Base-by-base conservation (phyloP, 2,113 vertebrate genomes). In the Pteronura brasiliensis region DNA sequence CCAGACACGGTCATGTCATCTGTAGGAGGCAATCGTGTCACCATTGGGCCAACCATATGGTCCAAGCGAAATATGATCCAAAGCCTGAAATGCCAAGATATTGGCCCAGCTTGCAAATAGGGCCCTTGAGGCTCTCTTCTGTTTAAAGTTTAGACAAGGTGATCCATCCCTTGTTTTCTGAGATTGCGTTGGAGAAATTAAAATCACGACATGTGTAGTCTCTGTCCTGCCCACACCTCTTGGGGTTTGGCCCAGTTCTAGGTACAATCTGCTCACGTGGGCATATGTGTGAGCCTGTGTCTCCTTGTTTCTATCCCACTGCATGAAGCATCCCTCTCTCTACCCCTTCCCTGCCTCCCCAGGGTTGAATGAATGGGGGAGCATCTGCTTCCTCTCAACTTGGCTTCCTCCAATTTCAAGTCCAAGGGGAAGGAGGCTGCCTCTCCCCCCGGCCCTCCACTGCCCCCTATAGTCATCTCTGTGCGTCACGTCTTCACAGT, bases 41-140 rank as follows among this genome's bases (percentile, higher is more conserved):
- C 34, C n/a, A 2, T n/a, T 6, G 36, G 0, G 23, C 84, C 55
- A 21, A 20, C 1, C 1, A 7, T 5, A 4, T 3, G 13, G 71
- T 11, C 57, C 34, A 25, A 7, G 49, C 29, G 1, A 39, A 31
- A 4, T 61, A 0, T 4, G 2, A 1, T 3, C 31, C n/a, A 3
- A 0, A 1, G 65, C 27, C 1, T 0, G 18, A 34, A 21, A 25
- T 10, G 13, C 42, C 12, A 0, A 17, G 3, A 1, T 4, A 8
- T 1, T 12, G 0, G 6, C 34, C 61, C 36, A 0, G 13, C 49
- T 18, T 2, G 14, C 15, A 10, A 49, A 6, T 34, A 11, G 0
- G 10, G 18, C 13, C 0, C 63, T 1, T 6, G 6, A 9, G 5
- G 57, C 20, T 39, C 18, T 23, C 21, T 27, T 47, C 55, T 31